phyloP scores from a whole-genome alignment of 2,113 vertebrate genomes.

The Toxostoma redivivum region DNA sequence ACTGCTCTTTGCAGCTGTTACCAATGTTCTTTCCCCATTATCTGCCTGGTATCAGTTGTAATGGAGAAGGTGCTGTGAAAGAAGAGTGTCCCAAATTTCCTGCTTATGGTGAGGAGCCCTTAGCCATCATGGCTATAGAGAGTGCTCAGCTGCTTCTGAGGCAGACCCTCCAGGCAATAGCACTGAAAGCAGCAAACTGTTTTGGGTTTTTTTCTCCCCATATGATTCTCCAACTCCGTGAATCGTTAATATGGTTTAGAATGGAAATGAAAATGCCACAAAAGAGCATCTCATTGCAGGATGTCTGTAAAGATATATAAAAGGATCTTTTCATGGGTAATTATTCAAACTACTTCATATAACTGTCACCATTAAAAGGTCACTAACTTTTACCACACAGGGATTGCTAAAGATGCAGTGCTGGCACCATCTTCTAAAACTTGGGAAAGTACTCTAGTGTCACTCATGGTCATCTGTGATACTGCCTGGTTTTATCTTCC shows the following conservation, averaged over 20 bases:
- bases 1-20: slow-evolving; percentile 22
- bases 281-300: slow-evolving; percentile 61
- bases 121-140: neutral
- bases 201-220: neutral
- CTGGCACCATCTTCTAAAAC: neutral
- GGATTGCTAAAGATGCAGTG: neutral
- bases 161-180: neutral
- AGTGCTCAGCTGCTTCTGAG: neutral
- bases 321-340: slow-evolving; percentile 57
- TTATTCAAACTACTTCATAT: slow-evolving; percentile 60
- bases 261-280: slow-evolving; percentile 63
- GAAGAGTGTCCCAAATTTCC: neutral
- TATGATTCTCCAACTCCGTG: slow-evolving; percentile 21
- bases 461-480: neutral
- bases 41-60: neutral
- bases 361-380: slow-evolving; percentile 68
- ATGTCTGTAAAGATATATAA: slow-evolving; percentile 63
- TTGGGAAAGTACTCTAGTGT: neutral
- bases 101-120: neutral
- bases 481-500: neutral
- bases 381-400: slow-evolving; percentile 43
- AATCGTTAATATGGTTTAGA: slow-evolving; percentile 61
- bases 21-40: neutral
- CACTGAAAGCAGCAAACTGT: slow-evolving; percentile 16
- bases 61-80: neutral